Conservation (phyloP, 2,797 vertebrate genomes). For the Jordanella pulchra region DNA sequence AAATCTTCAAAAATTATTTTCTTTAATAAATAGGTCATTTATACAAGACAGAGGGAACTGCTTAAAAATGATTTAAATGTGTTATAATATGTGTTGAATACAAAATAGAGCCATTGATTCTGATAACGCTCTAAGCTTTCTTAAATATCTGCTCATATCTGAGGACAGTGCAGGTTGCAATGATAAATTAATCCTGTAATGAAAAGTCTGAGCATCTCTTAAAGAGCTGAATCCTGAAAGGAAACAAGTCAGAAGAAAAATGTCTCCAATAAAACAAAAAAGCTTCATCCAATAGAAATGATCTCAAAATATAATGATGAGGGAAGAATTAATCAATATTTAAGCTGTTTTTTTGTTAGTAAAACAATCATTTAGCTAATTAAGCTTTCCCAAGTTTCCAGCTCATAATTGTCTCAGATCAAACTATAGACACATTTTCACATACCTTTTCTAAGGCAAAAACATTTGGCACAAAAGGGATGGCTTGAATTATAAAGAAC, state of each 20-base stretch:
- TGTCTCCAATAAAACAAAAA: conserved; percentile 5
- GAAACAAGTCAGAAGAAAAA: background rate
- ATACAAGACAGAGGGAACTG: background rate
- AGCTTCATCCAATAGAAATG: background rate
- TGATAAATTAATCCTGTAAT: background rate
- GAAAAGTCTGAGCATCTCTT: conserved; percentile 5
- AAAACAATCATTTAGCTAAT: background rate
- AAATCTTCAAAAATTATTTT: background rate
- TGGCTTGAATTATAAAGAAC: background rate
- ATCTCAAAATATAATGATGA: background rate
- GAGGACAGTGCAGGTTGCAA: background rate
- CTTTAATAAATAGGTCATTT: too few species aligned
- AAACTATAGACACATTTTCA: too few species aligned
- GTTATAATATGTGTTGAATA: background rate
- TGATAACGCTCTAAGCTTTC: background rate
- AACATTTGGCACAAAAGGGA: too few species aligned
- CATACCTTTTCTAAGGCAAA: too few species aligned
- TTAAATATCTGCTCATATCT: background rate
- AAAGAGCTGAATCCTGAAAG: background rate
- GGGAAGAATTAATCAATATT: background rate
- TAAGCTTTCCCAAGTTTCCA: too few species aligned
- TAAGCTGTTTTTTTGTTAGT: background rate
- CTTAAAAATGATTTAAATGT: background rate
- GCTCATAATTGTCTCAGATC: too few species aligned
- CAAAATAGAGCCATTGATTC: background rate